Percentiles rank a stretch among this genome's conserved stretches.
These are phyloP conservation scores for Epistrophella euchroma DNA, from an alignment of 2,888 invertebrate species.

Conservation along the genomic window DNA sequence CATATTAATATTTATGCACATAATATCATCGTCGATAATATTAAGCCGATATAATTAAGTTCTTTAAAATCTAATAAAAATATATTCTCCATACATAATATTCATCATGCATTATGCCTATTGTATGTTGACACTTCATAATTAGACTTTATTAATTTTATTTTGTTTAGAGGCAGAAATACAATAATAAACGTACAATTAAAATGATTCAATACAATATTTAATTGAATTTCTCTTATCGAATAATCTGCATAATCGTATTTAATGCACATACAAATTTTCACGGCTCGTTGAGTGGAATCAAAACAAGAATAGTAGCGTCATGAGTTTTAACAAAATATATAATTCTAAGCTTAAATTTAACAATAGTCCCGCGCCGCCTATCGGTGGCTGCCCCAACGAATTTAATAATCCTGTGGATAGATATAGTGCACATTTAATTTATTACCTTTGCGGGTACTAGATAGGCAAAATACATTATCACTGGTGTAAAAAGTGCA, in stretches of 20 bases:
- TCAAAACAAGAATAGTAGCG: background rate
- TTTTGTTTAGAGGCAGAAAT: background rate
- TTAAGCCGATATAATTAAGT: no score
- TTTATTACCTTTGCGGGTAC: background rate
- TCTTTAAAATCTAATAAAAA: background rate
- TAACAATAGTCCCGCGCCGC: background rate
- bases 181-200: background rate
- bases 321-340: background rate
- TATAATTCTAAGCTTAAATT: conserved; percentile 1
- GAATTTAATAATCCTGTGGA: background rate
- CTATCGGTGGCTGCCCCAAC: no score
- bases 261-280: background rate
- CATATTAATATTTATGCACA: no score
- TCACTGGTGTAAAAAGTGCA: background rate
- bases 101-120: background rate
- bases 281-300: background rate
- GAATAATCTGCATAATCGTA: background rate
- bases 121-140: background rate
- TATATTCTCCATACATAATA: background rate
- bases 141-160: conserved; percentile 5
- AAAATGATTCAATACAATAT: background rate
- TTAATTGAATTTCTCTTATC: conserved; percentile 2
- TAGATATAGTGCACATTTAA: background rate
- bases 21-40: no score
- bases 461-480: background rate